Percentiles rank a stretch among this genome's conserved stretches.
Conservation (phyloP, 2,888 invertebrate species). For the Drosophila meridiana region DNA sequence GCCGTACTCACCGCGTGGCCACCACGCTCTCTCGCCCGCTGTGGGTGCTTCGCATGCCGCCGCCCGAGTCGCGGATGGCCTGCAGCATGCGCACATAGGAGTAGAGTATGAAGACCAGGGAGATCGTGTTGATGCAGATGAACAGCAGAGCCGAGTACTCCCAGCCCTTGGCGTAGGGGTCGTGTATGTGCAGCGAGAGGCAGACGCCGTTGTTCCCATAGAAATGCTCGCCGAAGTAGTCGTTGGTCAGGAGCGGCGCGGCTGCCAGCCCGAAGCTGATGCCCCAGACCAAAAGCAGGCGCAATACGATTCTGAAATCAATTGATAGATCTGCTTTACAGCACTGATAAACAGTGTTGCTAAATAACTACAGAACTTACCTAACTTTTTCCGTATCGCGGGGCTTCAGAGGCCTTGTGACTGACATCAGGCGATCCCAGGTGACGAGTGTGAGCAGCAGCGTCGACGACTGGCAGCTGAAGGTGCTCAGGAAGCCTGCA, state of each 20-base stretch:
- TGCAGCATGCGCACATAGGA: slow-evolving; percentile 87
- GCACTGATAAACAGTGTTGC: background rate
- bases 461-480: slow-evolving; percentile 88
- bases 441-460: slow-evolving; percentile 87
- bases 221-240: slow-evolving; percentile 87
- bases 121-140: slow-evolving; percentile 86
- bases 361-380: slow-evolving; percentile 47
- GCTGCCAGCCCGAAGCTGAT: slow-evolving; percentile 85
- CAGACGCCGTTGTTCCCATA: slow-evolving; percentile 88
- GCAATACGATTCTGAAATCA: slow-evolving; percentile 85
- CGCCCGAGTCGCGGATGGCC: slow-evolving; percentile 87
- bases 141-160: slow-evolving; percentile 87
- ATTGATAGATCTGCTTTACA: background rate
- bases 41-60: slow-evolving; percentile 87
- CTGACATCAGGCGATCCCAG: slow-evolving; percentile 87
- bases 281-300: slow-evolving; percentile 86
- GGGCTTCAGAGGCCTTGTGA: slow-evolving; percentile 86
- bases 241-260: slow-evolving; percentile 85
- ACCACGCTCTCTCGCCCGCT: slow-evolving; percentile 87
- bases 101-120: slow-evolving; percentile 87
- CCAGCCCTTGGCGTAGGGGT: slow-evolving; percentile 88
- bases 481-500: slow-evolving; percentile 87
- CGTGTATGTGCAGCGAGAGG: slow-evolving; percentile 87
- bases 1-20: slow-evolving; percentile 85
- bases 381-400: slow-evolving; percentile 77